A percentile compares a stretch with the other conserved stretches of the same genome.
Evolutionary conservation across 2,888 invertebrate genomes (phyloP).

Genomic region (Notodromas monacha): DNA sequence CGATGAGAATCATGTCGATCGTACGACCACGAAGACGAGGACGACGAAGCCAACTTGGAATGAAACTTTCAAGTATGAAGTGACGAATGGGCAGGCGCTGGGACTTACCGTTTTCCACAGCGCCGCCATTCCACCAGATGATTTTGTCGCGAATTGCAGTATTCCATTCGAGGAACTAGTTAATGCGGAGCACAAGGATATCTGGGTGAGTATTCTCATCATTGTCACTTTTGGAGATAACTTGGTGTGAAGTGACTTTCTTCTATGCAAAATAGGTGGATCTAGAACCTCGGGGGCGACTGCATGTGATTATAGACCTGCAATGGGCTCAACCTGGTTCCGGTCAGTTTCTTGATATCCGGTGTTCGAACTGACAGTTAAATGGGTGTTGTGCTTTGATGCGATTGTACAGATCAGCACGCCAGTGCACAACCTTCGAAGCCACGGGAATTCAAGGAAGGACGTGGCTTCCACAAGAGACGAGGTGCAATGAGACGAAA

Average conservation of each 20-base stretch:
- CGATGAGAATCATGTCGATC: slow-evolving; percentile 70
- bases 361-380: too few relatives aligned
- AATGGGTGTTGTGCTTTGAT: neutral
- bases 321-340: slow-evolving; percentile 16
- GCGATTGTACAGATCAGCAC: slow-evolving; percentile 1
- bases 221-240: slow-evolving; percentile 1
- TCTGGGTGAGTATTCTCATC: slow-evolving; percentile 41
- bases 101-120: slow-evolving; percentile 95
- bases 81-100: slow-evolving; percentile 58
- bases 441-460: slow-evolving; percentile 72
- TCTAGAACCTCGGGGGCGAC: slow-evolving; percentile 75
- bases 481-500: slow-evolving; percentile 90
- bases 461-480: slow-evolving; percentile 63
- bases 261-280: slow-evolving; percentile 36
- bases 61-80: slow-evolving; percentile 65
- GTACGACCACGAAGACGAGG: slow-evolving; percentile 66
- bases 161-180: slow-evolving; percentile 71
- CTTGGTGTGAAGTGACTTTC: slow-evolving; percentile 6
- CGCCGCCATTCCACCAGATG: slow-evolving; percentile 87
- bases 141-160: slow-evolving; percentile 91
- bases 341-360: slow-evolving; percentile 15
- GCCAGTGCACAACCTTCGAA: slow-evolving; percentile 17
- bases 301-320: slow-evolving; percentile 73
- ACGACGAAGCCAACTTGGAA: slow-evolving; percentile 89
- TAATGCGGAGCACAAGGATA: slow-evolving; percentile 41